A percentile compares a stretch with the other conserved stretches of the same genome.
phyloP scores from a whole-genome alignment of 2,113 vertebrate genomes.

The Ariopsis seemanni region DNA sequence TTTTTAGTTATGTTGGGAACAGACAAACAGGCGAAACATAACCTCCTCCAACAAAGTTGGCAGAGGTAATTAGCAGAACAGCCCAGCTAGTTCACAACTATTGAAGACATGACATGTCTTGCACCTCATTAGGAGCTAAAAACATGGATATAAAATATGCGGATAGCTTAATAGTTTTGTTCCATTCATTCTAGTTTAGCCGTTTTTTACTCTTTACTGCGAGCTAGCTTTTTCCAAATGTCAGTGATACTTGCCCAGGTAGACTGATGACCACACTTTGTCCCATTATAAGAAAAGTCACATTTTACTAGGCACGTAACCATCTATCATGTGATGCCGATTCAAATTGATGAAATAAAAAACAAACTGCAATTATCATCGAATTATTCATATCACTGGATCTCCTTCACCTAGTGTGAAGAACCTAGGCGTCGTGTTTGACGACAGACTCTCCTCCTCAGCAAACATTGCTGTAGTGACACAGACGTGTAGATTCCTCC shows the following conservation, averaged over 20 bases:
- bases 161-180: background rate
- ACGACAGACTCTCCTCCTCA: too few species aligned
- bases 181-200: background rate
- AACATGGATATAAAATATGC: background rate
- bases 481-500: too few species aligned
- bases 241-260: background rate
- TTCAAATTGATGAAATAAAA: too few species aligned
- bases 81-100: background rate
- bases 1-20: too few species aligned
- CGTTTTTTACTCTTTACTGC: background rate
- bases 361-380: too few species aligned
- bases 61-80: background rate
- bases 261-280: background rate
- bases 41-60: too few species aligned
- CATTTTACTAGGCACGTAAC: background rate
- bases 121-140: background rate
- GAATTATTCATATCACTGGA: too few species aligned
- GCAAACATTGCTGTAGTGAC: too few species aligned
- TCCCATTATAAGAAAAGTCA: background rate
- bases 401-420: too few species aligned
- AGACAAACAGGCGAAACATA: too few species aligned
- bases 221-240: background rate
- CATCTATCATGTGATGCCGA: too few species aligned
- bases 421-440: too few species aligned
- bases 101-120: background rate